Base-by-base conservation (phyloP, 1,140 invertebrate species). In the Zaprionus gabonicus region DNA sequence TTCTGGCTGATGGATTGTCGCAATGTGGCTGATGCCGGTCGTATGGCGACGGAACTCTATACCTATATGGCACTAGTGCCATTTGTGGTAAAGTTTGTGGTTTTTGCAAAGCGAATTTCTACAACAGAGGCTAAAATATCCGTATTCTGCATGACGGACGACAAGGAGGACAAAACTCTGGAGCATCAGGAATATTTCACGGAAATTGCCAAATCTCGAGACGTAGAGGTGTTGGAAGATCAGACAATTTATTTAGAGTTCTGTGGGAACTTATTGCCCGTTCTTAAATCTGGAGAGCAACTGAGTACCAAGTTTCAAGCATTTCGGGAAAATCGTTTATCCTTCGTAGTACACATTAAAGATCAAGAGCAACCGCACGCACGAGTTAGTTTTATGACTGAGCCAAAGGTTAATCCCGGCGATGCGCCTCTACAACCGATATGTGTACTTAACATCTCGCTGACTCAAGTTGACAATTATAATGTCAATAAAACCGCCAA, bases 1-100 rank as follows among this genome's bases (percentile, higher is more conserved):
- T 99, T 99, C 94, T 99, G 99, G 98, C 94, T 99, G 27, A 99
- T 99, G 95, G 99, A 99, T 93, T 99, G 98, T 91, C 95, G 99
- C 82, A 99, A 99, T 93, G 96, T 99, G 20, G 95, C 96, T 59
- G 98, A 99, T 92, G 98, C 98, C 6, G 97, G 98, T n/a, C 97
- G 98, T 94, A 99, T 99, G 98, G 99, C 99, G 0, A 99, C 98
- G 4, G 98, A 99, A 91, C 95, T 99, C 9, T 99, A 99, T 93
- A 96, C 96, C 92, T 98, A 97, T 92, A 95, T 96, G 76, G 68
- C 98, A 58, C 96, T 98, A 82, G 98, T 99, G 62, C 99, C 99
- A 12, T 99, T 99, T 93, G 99, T 99, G 97, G 98, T 98, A 31
- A 98, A 95, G 68, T 95, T 95, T 80, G 97, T 99, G 27, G 97